Conservation (phyloP, 2,113 vertebrate species). For the Rhodinocichla rosea region DNA sequence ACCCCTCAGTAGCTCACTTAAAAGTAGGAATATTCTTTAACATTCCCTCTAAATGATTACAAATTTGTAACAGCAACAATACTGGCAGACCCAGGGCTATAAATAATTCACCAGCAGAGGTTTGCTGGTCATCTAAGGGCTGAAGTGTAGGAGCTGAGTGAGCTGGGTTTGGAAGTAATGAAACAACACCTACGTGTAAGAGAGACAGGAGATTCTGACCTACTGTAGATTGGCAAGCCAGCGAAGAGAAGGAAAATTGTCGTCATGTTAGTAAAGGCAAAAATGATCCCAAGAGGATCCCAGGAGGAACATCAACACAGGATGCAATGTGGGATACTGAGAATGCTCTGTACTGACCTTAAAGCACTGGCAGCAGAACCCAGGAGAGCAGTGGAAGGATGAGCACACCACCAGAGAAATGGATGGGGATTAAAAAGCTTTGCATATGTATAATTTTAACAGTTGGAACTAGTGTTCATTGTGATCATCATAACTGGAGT, state of each 20-base stretch:
- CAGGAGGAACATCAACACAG: neutral
- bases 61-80: neutral
- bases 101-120: neutral
- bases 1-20: neutral
- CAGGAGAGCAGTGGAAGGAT: neutral
- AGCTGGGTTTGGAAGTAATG: neutral
- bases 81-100: neutral
- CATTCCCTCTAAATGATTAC: neutral
- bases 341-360: neutral
- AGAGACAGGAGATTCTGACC: neutral
- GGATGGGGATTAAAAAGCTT: neutral
- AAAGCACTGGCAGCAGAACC: neutral
- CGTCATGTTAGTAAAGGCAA: neutral
- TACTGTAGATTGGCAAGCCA: neutral
- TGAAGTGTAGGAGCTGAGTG: neutral
- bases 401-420: neutral
- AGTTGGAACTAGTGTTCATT: neutral
- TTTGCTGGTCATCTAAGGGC: neutral
- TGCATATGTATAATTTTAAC: neutral
- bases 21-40: neutral
- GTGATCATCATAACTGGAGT: neutral
- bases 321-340: neutral
- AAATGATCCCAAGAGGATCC: neutral
- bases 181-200: neutral
- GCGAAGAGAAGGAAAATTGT: neutral